A percentile compares a stretch with the other conserved stretches of the same genome.
Evolutionary conservation across 2,888 invertebrate species (phyloP).

Genomic region (Melinaea marsaeus): DNA sequence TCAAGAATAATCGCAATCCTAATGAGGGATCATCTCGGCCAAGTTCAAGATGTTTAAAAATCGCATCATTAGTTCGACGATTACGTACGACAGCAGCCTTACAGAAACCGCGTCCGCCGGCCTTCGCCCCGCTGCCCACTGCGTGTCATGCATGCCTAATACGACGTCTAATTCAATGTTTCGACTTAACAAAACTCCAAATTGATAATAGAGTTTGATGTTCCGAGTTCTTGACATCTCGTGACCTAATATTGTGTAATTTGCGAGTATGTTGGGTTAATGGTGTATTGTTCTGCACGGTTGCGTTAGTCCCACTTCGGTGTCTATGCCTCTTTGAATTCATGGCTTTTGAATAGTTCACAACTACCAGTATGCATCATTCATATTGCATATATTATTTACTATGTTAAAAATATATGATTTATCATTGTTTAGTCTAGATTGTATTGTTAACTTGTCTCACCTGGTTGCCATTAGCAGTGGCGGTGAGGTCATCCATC

Average conservation of each 20-base stretch:
- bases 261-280: neutral
- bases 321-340: too few relatives aligned
- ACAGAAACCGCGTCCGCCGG: constrained; percentile 60
- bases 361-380: too few relatives aligned
- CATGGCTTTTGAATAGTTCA: too few relatives aligned
- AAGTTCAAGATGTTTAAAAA: constrained; percentile 56
- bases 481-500: constrained; percentile 83
- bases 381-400: too few relatives aligned
- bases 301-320: neutral
- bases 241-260: constrained; percentile 10
- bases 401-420: too few relatives aligned
- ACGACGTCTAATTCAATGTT: constrained; percentile 33
- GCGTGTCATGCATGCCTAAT: constrained; percentile 41
- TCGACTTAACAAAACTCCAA: constrained; percentile 25
- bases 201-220: constrained; percentile 19
- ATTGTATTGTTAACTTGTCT: neutral
- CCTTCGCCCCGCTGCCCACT: constrained; percentile 48
- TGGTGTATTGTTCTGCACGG: constrained; percentile 1
- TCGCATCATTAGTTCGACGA: constrained; percentile 47
- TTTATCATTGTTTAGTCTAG: too few relatives aligned
- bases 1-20: too few relatives aligned
- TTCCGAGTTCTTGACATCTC: constrained; percentile 16
- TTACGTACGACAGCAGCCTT: constrained; percentile 53
- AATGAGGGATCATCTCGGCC: constrained; percentile 41
- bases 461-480: constrained; percentile 78